These are phyloP conservation scores for Carcharodon carcharias DNA, from an alignment of 2,797 vertebrate genomes.

Conservation along the genomic window DNA sequence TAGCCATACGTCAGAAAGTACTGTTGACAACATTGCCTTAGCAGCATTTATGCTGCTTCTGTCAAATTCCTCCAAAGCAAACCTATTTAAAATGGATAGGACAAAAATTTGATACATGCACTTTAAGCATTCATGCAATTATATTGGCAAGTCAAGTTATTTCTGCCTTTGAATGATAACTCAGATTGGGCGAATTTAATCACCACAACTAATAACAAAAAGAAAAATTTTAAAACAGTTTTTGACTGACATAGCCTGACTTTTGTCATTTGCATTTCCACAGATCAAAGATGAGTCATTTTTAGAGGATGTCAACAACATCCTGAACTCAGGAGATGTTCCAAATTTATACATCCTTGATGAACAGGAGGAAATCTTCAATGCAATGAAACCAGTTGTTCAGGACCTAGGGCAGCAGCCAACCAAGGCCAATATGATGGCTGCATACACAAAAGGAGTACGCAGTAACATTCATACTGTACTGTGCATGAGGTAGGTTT, in stretches of 20 bases:
- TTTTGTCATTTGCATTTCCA: constrained; percentile 26
- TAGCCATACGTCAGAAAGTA: not conserved
- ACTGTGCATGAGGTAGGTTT: constrained; percentile 81
- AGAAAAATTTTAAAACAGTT: not conserved
- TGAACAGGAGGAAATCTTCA: constrained; percentile 77
- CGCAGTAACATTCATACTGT: constrained; percentile 79
- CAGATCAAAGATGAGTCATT: constrained; percentile 88
- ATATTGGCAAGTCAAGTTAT: not conserved
- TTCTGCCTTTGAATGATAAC: not conserved
- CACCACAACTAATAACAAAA: not conserved
- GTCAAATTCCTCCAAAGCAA: not conserved
- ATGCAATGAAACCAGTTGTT: constrained; percentile 70
- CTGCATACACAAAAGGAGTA: constrained; percentile 68
- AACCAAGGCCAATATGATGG: constrained; percentile 82
- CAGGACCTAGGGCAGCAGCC: constrained; percentile 72
- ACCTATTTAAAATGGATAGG: not conserved
- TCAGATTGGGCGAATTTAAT: not conserved
- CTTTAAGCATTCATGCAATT: not conserved
- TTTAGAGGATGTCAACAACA: constrained; percentile 83
- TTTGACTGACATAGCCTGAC: not conserved
- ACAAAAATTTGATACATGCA: not conserved
- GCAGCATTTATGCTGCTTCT: not conserved
- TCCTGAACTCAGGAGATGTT: constrained; percentile 83
- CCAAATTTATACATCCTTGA: constrained; percentile 73
- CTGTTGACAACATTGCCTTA: not conserved